These are phyloP conservation scores for Siniperca undulata DNA, from an alignment of 2,797 vertebrate species.

Conservation along the genomic window DNA sequence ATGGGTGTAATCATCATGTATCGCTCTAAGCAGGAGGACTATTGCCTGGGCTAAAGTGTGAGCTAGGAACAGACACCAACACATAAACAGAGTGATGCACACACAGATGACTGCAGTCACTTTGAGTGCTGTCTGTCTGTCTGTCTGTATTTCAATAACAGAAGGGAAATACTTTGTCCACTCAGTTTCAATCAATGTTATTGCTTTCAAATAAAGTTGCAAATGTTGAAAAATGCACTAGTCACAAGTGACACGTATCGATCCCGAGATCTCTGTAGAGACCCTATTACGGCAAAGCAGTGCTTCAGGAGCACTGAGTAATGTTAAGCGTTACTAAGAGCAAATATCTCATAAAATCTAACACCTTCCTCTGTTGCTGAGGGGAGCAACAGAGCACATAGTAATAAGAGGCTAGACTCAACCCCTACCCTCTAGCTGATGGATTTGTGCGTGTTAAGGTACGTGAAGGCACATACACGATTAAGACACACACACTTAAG, in stretches of 20 bases:
- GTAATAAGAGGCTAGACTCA: conserved; percentile 68
- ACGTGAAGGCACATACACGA: conserved; percentile 31
- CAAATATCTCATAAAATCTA: conserved; percentile 79
- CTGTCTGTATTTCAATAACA: conserved; percentile 17
- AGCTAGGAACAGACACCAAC: conserved; percentile 29
- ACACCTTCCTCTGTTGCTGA: conserved; percentile 73
- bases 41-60: conserved; percentile 37
- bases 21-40: conserved; percentile 44
- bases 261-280: conserved; percentile 56
- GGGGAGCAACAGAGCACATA: conserved; percentile 72
- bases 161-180: conserved; percentile 29
- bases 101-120: conserved; percentile 21
- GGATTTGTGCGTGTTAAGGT: conserved; percentile 45
- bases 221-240: conserved; percentile 44
- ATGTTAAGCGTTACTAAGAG: conserved; percentile 72
- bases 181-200: conserved; percentile 30
- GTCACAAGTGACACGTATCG: conserved; percentile 55
- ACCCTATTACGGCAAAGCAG: conserved; percentile 55
- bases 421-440: conserved; percentile 50
- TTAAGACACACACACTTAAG: conserved; percentile 23
- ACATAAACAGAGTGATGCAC: conserved; percentile 26
- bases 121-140: neutral
- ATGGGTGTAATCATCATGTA: conserved; percentile 54
- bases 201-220: conserved; percentile 58
- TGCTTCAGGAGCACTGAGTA: conserved; percentile 72